These are phyloP conservation scores for Diachasmimorpha longicaudata DNA, from an alignment of 1,140 invertebrate species.

Conservation along the genomic window DNA sequence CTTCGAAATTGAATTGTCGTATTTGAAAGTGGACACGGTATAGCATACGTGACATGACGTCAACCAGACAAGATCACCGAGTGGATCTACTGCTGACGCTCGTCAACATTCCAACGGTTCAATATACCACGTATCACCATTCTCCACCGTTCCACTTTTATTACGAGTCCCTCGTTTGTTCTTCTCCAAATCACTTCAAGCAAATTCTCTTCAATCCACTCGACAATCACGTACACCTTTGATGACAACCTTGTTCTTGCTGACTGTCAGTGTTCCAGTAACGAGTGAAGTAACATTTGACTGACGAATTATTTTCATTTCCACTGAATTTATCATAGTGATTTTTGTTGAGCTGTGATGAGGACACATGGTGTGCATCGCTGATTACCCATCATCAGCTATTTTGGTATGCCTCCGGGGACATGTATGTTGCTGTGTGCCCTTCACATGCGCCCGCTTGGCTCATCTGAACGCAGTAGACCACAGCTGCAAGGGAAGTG, in stretches of 20 bases:
- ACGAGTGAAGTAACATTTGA: background rate
- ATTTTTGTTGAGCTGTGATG: conserved; percentile 1
- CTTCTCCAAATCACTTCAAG: background rate
- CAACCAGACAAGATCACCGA: background rate
- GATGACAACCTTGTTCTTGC: background rate
- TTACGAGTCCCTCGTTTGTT: background rate
- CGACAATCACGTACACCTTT: background rate
- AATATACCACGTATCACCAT: background rate
- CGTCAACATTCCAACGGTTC: conserved; percentile 3
- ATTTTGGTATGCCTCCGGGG: conserved; percentile 14
- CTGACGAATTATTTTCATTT: background rate
- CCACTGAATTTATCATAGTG: background rate
- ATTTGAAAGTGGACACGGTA: background rate
- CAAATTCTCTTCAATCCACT: background rate
- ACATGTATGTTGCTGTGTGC: conserved; percentile 4
- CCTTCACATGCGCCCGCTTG: conserved; percentile 15
- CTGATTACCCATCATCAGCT: conserved; percentile 22
- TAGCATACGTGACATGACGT: background rate
- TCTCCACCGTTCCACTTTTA: background rate
- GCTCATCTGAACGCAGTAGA: conserved; percentile 18
- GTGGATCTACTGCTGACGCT: background rate
- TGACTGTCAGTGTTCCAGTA: background rate
- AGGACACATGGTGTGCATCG: background rate
- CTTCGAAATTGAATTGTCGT: background rate
- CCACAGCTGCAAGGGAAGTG: background rate